Evolutionary conservation across 2,113 vertebrate genomes (phyloP).

Genomic region (Grus americana): DNA sequence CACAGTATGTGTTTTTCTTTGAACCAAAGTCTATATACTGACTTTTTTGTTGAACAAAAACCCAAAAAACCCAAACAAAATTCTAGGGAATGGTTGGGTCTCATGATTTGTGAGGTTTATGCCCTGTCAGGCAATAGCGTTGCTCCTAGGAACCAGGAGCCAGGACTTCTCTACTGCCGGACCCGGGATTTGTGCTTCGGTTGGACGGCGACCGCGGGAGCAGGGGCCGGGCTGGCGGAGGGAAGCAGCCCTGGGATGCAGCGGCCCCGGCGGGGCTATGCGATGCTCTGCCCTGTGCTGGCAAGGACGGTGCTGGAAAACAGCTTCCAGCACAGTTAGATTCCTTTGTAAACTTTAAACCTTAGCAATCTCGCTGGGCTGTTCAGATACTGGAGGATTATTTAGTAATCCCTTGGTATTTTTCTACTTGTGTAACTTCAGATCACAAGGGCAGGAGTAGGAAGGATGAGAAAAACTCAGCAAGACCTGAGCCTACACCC

Average conservation of each 20-base stretch:
- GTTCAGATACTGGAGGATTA: neutral
- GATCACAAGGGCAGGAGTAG: neutral
- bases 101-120: accelerated
- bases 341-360: neutral
- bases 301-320: neutral
- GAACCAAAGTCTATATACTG: neutral
- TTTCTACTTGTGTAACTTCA: neutral
- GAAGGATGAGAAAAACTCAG: neutral
- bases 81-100: accelerated
- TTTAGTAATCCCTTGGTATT: neutral
- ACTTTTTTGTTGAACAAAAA: neutral
- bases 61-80: neutral
- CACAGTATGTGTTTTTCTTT: accelerated
- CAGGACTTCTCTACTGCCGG: neutral
- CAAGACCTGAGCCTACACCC: neutral
- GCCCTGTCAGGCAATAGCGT: accelerated
- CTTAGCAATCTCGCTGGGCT: neutral
- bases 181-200: neutral
- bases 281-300: neutral
- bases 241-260: too few relatives aligned
- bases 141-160: neutral
- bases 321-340: neutral
- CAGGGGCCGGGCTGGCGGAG: neutral
- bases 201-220: neutral
- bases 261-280: accelerated